Evolutionary conservation across 2,797 vertebrate species (phyloP).

Genomic region (Harpagifer antarcticus): DNA sequence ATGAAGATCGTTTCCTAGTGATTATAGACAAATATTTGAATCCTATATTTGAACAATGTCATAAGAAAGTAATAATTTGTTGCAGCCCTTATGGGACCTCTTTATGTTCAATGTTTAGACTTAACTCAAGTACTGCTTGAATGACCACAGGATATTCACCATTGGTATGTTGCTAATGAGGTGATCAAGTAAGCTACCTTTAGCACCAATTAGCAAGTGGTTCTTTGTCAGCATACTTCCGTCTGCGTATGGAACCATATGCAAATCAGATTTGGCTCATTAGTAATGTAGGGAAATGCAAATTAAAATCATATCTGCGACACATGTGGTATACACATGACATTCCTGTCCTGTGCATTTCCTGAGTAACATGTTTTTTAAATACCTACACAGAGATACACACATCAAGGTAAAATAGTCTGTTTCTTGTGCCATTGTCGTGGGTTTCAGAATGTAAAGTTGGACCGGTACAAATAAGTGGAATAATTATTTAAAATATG

Average conservation of each 20-base stretch:
- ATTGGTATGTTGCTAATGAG: slow-evolving; percentile 4
- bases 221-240: slow-evolving; percentile 13
- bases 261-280: slow-evolving; percentile 25
- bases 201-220: slow-evolving; percentile 17
- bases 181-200: slow-evolving; percentile 22
- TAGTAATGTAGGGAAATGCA: slow-evolving; percentile 14
- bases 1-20: no score
- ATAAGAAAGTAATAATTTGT: no score
- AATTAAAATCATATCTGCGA: neutral
- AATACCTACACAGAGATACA: neutral
- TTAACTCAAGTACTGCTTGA: neutral
- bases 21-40: no score
- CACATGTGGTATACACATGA: neutral
- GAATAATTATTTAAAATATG: slow-evolving; percentile 6
- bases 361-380: neutral
- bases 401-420: neutral
- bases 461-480: neutral
- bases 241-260: slow-evolving; percentile 4
- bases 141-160: slow-evolving; percentile 1
- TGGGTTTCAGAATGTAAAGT: slow-evolving; percentile 3
- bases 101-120: no score
- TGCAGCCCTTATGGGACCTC: no score
- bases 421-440: no score
- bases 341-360: neutral
- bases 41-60: no score